These are phyloP conservation scores for Galagoides demidoff DNA, from an alignment of 2,797 vertebrate species.

Conservation along the genomic window DNA sequence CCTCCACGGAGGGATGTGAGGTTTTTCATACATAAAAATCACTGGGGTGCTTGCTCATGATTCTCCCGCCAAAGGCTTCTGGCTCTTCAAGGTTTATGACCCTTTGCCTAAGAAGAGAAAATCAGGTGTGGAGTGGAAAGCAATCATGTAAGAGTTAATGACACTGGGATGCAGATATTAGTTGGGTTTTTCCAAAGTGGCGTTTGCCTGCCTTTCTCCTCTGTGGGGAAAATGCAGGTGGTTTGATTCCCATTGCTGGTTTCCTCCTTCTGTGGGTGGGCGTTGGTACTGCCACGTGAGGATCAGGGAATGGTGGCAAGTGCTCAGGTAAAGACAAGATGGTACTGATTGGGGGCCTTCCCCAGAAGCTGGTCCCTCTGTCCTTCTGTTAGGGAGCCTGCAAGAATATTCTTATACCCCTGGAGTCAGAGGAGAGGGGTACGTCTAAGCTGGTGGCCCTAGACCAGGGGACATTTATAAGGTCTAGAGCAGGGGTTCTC, in stretches of 20 bases:
- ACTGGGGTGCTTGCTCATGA: background rate
- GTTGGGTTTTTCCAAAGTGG: constrained; percentile 23
- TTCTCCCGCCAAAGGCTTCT: background rate
- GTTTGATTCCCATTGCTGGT: background rate
- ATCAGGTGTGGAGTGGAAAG: background rate
- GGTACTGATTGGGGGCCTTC: background rate
- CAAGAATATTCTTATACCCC: background rate
- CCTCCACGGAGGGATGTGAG: background rate
- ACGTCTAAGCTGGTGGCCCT: no score
- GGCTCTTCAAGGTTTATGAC: background rate
- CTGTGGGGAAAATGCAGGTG: background rate
- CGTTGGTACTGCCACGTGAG: background rate
- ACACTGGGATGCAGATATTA: background rate
- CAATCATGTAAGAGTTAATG: background rate
- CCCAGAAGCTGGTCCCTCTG: background rate
- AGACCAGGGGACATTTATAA: background rate
- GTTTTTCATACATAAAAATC: constrained; percentile 28
- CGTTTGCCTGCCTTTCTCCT: background rate
- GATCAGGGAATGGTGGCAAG: background rate
- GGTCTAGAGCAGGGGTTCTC: background rate
- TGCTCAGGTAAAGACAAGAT: background rate
- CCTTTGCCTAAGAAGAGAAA: constrained; percentile 58
- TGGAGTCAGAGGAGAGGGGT: background rate
- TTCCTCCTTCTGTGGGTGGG: background rate
- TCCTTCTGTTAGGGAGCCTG: background rate